Evolutionary conservation across 2,113 vertebrate genomes (phyloP).

Genomic region (Hydropotes inermis): DNA sequence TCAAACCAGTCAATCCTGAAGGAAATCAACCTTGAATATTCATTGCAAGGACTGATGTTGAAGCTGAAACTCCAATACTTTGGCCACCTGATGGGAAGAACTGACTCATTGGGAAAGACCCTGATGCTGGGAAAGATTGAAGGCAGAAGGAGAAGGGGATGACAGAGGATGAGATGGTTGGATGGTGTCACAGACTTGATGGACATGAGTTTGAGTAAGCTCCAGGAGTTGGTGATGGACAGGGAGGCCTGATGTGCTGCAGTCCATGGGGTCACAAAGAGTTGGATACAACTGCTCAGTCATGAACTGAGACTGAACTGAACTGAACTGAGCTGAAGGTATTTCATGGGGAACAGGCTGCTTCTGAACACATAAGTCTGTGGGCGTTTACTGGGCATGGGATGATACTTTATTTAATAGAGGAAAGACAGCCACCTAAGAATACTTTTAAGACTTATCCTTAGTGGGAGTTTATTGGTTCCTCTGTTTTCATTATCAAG

Average conservation of each 20-base stretch:
- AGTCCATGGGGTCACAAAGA: neutral
- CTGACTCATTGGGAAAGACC: neutral
- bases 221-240: neutral
- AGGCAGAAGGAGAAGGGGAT: neutral
- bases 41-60: neutral
- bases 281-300: neutral
- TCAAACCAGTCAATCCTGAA: neutral
- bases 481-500: constrained; percentile 20
- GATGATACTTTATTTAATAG: neutral
- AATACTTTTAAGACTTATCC: neutral
- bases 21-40: neutral
- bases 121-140: neutral
- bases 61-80: neutral
- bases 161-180: rapidly evolving
- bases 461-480: neutral
- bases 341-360: neutral
- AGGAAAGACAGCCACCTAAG: neutral
- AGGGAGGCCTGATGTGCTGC: neutral
- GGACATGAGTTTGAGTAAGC: neutral
- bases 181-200: neutral
- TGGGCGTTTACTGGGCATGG: neutral
- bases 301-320: rapidly evolving
- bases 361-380: neutral
- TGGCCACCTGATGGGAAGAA: neutral
- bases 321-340: neutral